Percentiles rank a stretch among this genome's conserved stretches.
Evolutionary conservation across 2,113 vertebrate genomes (phyloP).

Genomic region (Sprattus sprattus): DNA sequence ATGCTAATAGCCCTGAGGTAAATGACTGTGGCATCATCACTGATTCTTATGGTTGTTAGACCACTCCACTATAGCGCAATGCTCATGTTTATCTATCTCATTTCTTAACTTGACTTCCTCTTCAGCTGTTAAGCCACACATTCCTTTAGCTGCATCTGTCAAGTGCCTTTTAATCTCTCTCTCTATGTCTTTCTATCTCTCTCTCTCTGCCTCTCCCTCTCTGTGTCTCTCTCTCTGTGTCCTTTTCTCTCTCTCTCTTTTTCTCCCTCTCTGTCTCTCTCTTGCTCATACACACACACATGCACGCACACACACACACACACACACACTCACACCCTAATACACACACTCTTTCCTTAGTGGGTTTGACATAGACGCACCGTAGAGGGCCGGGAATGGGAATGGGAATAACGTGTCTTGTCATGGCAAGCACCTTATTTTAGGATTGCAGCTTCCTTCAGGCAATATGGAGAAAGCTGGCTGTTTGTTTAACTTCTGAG

Average conservation of each 20-base stretch:
- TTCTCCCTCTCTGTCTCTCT: not conserved
- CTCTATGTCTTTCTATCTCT: not conserved
- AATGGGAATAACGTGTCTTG: constrained; percentile 10
- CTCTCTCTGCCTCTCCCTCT: not conserved
- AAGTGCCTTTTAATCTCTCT: not conserved
- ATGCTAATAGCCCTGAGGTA: not conserved
- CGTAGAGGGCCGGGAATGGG: not conserved
- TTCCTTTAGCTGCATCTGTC: not conserved
- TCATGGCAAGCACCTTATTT: not conserved
- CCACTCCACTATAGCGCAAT: not conserved
- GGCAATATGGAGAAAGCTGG: not conserved
- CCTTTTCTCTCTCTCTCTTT: not conserved
- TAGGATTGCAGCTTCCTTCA: constrained; percentile 15
- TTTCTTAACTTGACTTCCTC: not conserved
- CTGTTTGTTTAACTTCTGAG: constrained; percentile 16
- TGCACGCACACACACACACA: not conserved
- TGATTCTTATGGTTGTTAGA: not conserved
- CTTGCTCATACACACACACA: not conserved
- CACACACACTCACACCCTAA: not conserved
- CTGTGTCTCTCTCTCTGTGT: not conserved
- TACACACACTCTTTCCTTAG: not conserved
- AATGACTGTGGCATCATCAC: not conserved
- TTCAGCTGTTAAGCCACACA: not conserved
- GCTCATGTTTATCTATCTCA: constrained; percentile 10
- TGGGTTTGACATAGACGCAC: not conserved